A percentile compares a stretch with the other conserved stretches of the same genome.
These are phyloP conservation scores for Liasis olivaceus DNA, from an alignment of 2,797 vertebrate species.

Conservation along the genomic window DNA sequence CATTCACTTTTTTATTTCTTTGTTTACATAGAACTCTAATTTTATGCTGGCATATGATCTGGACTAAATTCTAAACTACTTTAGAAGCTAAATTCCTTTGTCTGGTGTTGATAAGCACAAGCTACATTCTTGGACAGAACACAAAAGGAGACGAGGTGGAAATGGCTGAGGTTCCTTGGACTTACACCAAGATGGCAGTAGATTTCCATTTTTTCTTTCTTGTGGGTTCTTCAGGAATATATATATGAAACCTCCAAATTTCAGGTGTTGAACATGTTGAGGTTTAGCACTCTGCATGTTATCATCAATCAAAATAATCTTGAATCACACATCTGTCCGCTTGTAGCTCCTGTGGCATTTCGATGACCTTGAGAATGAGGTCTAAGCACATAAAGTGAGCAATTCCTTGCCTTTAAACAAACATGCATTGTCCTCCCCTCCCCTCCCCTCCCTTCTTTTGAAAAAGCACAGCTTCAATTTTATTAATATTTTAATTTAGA, in stretches of 20 bases:
- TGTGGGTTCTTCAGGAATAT: not conserved
- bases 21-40: not conserved
- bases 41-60: conserved; percentile 34
- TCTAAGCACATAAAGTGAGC: conserved; percentile 43
- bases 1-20: not conserved
- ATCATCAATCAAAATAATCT: conserved; percentile 54
- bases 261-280: not conserved
- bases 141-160: conserved; percentile 15
- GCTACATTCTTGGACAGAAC: conserved; percentile 17
- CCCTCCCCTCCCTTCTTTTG: too few relatives aligned
- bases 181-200: conserved; percentile 8
- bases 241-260: not conserved
- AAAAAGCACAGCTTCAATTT: not conserved
- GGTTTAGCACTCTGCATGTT: conserved; percentile 38
- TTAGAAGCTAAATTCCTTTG: conserved; percentile 33
- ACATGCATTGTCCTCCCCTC: not conserved
- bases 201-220: not conserved
- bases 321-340: conserved; percentile 48
- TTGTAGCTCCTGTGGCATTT: conserved; percentile 25
- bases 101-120: conserved; percentile 54
- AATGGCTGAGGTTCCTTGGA: conserved; percentile 32
- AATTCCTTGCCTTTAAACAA: conserved; percentile 22
- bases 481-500: not conserved
- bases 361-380: conserved; percentile 58
- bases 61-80: not conserved